Evolutionary conservation across 2,888 invertebrate species (phyloP), one percentile per base, ranked within the genome.

Genomic region (Xylophagus ater): DNA sequence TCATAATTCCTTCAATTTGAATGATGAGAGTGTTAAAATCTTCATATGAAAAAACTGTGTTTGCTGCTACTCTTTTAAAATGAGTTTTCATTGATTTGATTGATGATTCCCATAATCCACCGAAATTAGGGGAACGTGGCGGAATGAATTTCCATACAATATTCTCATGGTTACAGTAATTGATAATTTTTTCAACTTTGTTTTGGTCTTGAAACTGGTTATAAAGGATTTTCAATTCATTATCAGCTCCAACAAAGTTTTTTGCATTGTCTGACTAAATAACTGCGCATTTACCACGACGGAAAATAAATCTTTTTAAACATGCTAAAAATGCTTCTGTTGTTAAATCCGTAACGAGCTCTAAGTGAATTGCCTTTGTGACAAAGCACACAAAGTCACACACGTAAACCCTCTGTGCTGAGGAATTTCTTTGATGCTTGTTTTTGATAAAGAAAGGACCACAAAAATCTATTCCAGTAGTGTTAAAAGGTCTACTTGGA

Each of bases 361-460:
- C 29, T 13, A 29, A 29, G 17, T 29, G 29, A 29, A 29, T 29
- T 2, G 29, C 25, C 24, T 34, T 17, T 9, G 25, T 23, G 14
- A 4, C 6, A 14, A 34, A 34, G n/a, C 34, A 23, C 6, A 34
- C 19, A 35, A 35, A 35, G 12, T 26, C 25, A 28, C 26, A 26
- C 3, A 10, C 14, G 26, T 25, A 26, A 8, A 4, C 28, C n/a
- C 26, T 28, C 28, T 17, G n/a, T 4, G 32, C 23, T n/a, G 32
- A 23, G 15, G 25, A n/a, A 4, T 14, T 7, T 37, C 23, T 29
- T 28, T 25, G 30, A 14, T 33, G 26, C 30, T 24, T 38, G 14
- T 34, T 34, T 15, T 42, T 34, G 36, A 34, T 44, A 40, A 37
- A 43, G 24, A 50, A 26, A 34, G 43, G 48, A 34, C 43, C 44